A percentile compares a stretch with the other conserved stretches of the same genome.
phyloP scores from a whole-genome alignment of 2,888 invertebrate genomes.

The Ethmia dodecea region DNA sequence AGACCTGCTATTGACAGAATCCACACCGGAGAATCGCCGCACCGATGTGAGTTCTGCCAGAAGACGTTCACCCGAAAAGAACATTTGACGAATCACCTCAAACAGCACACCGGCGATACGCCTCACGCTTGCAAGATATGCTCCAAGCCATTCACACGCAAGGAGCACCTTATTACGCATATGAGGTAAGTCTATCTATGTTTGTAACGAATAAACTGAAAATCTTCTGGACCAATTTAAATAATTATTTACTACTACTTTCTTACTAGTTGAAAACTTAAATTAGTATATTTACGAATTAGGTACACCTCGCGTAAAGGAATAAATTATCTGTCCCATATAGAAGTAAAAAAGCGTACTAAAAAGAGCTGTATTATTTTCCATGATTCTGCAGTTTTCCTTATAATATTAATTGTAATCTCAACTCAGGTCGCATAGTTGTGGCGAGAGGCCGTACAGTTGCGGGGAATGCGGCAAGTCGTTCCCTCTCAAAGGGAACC shows the following conservation, averaged over 20 bases:
- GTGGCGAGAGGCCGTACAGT: conserved; percentile 87
- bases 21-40: conserved; percentile 85
- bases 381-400: no score
- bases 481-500: conserved; percentile 89
- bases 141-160: conserved; percentile 84
- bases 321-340: no score
- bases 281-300: no score
- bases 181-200: conserved; percentile 75
- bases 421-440: conserved; percentile 78
- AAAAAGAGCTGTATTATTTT: no score
- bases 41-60: conserved; percentile 84
- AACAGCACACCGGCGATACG: conserved; percentile 84
- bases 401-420: no score
- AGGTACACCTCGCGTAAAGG: no score
- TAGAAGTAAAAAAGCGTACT: no score
- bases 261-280: no score
- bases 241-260: no score
- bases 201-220: no score
- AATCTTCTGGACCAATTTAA: no score
- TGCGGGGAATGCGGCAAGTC: conserved; percentile 92
- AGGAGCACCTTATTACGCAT: conserved; percentile 85
- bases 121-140: conserved; percentile 85
- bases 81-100: conserved; percentile 81
- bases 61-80: conserved; percentile 86
- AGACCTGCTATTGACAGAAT: conserved; percentile 40